Evolutionary conservation across 2,888 invertebrate species (phyloP).

Genomic region (Rhagonycha lutea): DNA sequence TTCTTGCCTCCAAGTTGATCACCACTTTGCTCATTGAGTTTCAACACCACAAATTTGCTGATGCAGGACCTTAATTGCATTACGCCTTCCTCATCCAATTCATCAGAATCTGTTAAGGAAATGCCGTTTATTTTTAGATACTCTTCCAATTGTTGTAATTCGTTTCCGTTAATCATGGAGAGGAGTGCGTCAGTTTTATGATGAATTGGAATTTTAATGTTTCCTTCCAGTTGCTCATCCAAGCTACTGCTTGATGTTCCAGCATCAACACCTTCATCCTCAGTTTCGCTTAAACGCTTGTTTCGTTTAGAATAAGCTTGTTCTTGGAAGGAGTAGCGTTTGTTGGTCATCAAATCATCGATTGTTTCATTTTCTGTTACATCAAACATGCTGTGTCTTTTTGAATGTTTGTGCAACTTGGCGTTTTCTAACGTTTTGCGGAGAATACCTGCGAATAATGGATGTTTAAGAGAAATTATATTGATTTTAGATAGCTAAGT

Average conservation of each 20-base stretch:
- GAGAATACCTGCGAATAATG: constrained; percentile 59
- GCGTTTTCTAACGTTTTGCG: constrained; percentile 64
- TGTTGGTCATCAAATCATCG: constrained; percentile 57
- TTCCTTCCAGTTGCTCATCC: constrained; percentile 60
- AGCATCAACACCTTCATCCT: constrained; percentile 66
- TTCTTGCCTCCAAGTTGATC: constrained; percentile 69
- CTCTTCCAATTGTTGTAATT: constrained; percentile 70
- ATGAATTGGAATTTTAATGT: constrained; percentile 48
- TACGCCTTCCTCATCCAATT: constrained; percentile 71
- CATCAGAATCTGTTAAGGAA: constrained; percentile 68
- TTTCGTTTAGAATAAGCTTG: constrained; percentile 61
- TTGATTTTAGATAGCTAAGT: neutral
- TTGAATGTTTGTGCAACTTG: constrained; percentile 58
- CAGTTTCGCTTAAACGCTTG: constrained; percentile 54
- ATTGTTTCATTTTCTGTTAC: constrained; percentile 60
- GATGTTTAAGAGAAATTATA: neutral
- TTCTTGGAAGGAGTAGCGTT: constrained; percentile 77
- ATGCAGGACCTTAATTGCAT: constrained; percentile 73
- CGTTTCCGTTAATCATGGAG: constrained; percentile 62
- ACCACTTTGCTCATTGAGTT: constrained; percentile 70
- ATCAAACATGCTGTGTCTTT: constrained; percentile 83
- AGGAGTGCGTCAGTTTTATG: constrained; percentile 42
- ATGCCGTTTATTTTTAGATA: constrained; percentile 73
- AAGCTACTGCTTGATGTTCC: constrained; percentile 61
- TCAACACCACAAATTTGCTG: constrained; percentile 70